Percentiles rank a stretch among this genome's conserved stretches.
phyloP scores from a whole-genome alignment of 2,888 invertebrate species.

The Drosophila picticornis region DNA sequence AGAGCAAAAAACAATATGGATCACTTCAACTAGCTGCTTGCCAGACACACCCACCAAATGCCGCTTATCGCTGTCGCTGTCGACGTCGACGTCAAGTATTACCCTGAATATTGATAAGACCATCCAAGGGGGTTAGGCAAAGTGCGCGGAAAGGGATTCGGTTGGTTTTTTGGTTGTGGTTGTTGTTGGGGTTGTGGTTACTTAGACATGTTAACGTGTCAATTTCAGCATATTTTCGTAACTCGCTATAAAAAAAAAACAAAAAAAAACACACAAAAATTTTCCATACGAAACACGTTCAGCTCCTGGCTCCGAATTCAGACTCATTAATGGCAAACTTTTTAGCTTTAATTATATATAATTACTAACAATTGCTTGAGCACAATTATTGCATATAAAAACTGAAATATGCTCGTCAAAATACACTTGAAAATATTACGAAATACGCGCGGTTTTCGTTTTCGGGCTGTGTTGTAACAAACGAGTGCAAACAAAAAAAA shows the following conservation, averaged over 20 bases:
- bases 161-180: neutral
- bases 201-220: constrained; percentile 2
- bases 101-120: constrained; percentile 45
- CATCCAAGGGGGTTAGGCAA: neutral
- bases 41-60: constrained; percentile 56
- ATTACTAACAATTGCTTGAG: constrained; percentile 5
- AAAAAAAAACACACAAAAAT: neutral
- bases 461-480: constrained; percentile 74
- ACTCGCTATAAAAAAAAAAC: neutral
- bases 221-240: constrained; percentile 12
- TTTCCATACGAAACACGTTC: constrained; percentile 1
- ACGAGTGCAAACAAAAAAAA: constrained; percentile 63
- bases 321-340: constrained; percentile 53
- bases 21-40: constrained; percentile 28
- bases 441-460: constrained; percentile 54
- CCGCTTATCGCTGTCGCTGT: constrained; percentile 35
- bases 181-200: neutral
- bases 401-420: constrained; percentile 2
- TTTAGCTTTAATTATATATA: constrained; percentile 24
- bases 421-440: constrained; percentile 4
- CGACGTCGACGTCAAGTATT: constrained; percentile 42
- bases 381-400: neutral
- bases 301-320: constrained; percentile 30
- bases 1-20: constrained; percentile 1
- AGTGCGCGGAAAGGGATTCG: neutral